phyloP scores from a whole-genome alignment of 2,888 invertebrate genomes.

The Encarsia formosa region DNA sequence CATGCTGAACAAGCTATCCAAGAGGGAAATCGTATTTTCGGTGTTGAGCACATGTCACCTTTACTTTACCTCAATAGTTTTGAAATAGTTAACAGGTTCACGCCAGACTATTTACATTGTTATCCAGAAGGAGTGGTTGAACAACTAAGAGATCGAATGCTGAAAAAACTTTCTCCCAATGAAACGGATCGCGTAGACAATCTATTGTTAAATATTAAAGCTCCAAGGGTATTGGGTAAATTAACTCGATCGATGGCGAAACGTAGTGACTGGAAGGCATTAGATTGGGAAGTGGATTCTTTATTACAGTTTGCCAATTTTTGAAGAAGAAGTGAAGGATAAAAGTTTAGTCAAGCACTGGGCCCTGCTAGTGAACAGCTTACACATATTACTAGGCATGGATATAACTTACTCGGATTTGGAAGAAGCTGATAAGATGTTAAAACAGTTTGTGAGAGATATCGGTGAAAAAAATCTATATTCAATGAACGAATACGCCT shows the following conservation, averaged over 20 bases:
- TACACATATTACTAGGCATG: neutral
- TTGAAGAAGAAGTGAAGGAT: neutral
- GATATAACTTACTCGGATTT: neutral
- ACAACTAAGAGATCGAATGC: neutral
- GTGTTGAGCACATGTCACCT: neutral
- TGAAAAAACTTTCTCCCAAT: neutral
- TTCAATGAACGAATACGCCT: neutral
- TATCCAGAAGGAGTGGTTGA: neutral
- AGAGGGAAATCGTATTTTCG: neutral
- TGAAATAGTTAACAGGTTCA: neutral
- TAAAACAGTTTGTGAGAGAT: neutral
- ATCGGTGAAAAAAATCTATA: neutral
- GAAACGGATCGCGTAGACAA: neutral
- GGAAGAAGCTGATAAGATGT: neutral
- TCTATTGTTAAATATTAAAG: neutral
- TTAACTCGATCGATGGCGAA: neutral
- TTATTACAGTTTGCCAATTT: neutral
- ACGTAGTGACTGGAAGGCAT: neutral
- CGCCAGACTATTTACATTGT: neutral
- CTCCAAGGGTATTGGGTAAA: neutral
- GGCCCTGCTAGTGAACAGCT: neutral
- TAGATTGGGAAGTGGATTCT: neutral
- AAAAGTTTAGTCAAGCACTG: neutral
- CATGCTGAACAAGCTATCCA: neutral
- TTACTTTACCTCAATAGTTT: neutral